These are phyloP conservation scores for Nomada ferruginata DNA, from an alignment of 2,888 invertebrate genomes.

Conservation along the genomic window DNA sequence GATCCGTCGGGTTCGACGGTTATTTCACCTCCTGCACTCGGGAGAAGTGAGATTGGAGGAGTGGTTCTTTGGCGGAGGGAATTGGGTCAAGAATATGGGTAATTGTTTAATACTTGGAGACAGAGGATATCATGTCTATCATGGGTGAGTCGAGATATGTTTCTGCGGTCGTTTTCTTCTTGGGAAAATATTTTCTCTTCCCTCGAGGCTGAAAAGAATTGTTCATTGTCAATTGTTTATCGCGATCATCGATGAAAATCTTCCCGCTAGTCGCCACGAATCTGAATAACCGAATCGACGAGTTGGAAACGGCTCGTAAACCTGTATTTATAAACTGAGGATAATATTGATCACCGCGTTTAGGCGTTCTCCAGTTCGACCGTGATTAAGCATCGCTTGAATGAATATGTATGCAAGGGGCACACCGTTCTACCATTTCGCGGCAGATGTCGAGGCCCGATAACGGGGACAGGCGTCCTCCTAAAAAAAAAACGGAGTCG, in stretches of 20 bases:
- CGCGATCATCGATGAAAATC: background rate
- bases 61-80: background rate
- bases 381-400: conserved; percentile 11
- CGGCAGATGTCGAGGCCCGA: conserved; percentile 32
- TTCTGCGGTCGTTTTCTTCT: background rate
- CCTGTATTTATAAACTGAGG: too few relatives aligned
- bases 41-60: conserved; percentile 19
- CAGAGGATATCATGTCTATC: background rate
- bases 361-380: conserved; percentile 17
- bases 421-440: conserved; percentile 4
- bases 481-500: conserved; percentile 7
- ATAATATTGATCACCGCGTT: conserved; percentile 1
- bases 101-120: conserved; percentile 21
- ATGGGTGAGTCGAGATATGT: background rate
- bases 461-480: conserved; percentile 33
- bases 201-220: background rate
- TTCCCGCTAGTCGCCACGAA: background rate
- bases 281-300: too few relatives aligned
- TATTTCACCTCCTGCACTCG: background rate
- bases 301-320: too few relatives aligned
- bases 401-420: conserved; percentile 32
- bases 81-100: conserved; percentile 21
- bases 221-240: background rate
- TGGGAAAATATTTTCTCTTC: too few relatives aligned
- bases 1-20: background rate